phyloP scores from a whole-genome alignment of 2,797 vertebrate genomes.

The Hyperoplus immaculatus region DNA sequence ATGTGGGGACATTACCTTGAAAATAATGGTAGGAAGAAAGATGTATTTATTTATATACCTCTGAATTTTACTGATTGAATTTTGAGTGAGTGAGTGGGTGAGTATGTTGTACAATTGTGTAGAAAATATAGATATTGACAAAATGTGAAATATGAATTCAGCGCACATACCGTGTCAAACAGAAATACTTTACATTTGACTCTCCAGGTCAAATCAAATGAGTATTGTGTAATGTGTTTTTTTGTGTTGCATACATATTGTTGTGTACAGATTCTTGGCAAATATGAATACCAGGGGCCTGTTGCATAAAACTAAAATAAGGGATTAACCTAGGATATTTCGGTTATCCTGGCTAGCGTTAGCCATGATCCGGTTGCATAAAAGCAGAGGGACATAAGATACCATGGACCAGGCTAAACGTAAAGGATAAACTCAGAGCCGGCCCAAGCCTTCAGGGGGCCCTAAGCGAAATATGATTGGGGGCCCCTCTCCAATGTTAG shows the following conservation, averaged over 20 bases:
- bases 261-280: not conserved
- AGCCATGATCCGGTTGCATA: no score
- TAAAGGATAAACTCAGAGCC: no score
- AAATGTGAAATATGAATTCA: no score
- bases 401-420: no score
- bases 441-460: no score
- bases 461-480: no score
- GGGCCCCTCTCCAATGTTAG: no score
- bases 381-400: no score
- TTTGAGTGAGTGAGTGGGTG: not conserved
- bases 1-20: slow-evolving; percentile 15
- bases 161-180: not conserved
- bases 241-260: not conserved
- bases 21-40: slow-evolving; percentile 4
- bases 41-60: slow-evolving; percentile 1
- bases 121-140: not conserved
- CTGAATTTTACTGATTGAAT: slow-evolving; percentile 9
- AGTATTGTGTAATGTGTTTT: not conserved
- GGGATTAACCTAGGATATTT: no score
- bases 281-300: not conserved
- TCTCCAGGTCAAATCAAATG: not conserved
- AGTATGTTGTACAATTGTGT: no score
- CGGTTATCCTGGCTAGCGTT: no score
- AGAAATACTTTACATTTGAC: slow-evolving; percentile 7
- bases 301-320: no score